Percentiles rank a stretch among this genome's conserved stretches.
Conservation (phyloP, 1,140 invertebrate species). For the Listronotus bonariensis region DNA sequence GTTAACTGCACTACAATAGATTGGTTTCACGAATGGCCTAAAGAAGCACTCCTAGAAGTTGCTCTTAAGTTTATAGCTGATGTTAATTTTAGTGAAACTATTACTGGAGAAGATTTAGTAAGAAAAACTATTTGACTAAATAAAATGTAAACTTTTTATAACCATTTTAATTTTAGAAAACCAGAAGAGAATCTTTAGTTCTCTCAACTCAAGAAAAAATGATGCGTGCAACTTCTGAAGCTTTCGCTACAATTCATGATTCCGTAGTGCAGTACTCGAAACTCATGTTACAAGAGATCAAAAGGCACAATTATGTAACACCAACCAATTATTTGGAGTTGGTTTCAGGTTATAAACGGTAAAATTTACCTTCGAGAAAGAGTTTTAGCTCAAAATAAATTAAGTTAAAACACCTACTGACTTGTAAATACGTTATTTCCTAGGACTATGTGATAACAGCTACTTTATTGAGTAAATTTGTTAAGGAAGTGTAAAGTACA, state of each 20-base stretch:
- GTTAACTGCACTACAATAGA: constrained; percentile 87
- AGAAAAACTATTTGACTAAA: constrained; percentile 23
- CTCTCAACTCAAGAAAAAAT: constrained; percentile 65
- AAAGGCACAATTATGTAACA: constrained; percentile 83
- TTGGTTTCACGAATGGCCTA: constrained; percentile 87
- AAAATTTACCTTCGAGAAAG: constrained; percentile 36
- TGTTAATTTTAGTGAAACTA: constrained; percentile 68
- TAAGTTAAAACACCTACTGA: too few species aligned
- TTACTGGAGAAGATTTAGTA: constrained; percentile 62
- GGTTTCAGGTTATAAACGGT: constrained; percentile 80
- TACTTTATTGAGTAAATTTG: too few species aligned
- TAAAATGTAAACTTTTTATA: too few species aligned
- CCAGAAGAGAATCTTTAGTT: constrained; percentile 48
- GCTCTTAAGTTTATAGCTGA: constrained; percentile 71
- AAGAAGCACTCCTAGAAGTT: constrained; percentile 83
- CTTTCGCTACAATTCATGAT: constrained; percentile 78
- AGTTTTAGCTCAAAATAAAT: too few species aligned
- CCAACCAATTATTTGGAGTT: constrained; percentile 84
- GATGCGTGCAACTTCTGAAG: constrained; percentile 66
- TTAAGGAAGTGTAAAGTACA: too few species aligned
- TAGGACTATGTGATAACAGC: too few species aligned
- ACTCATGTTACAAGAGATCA: constrained; percentile 75
- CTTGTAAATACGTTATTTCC: too few species aligned
- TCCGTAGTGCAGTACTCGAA: constrained; percentile 72
- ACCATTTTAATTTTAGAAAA: constrained; percentile 13